Conservation (phyloP, 2,888 invertebrate species). For the Hetaerina titia region DNA sequence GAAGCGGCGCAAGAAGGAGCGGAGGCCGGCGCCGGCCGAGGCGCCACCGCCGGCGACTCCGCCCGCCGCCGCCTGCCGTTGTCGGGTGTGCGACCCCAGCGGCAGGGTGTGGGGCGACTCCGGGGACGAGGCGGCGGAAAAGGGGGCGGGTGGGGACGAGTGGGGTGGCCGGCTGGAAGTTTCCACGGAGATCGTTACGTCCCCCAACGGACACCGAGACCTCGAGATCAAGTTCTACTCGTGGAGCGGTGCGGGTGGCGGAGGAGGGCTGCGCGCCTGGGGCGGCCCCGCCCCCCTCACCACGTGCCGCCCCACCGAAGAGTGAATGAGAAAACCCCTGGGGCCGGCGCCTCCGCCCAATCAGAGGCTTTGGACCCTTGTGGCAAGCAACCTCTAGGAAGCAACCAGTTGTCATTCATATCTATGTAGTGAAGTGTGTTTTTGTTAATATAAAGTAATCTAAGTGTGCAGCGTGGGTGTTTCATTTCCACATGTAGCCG, state of each 20-base stretch:
- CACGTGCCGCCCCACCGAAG: neutral
- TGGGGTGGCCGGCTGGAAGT: conserved; percentile 80
- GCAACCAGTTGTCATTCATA: neutral
- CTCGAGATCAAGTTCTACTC: conserved; percentile 89
- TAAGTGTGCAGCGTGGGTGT: neutral
- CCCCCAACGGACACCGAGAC: conserved; percentile 87
- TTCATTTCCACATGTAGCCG: neutral
- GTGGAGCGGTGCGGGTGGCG: conserved; percentile 79
- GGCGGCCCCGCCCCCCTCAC: neutral
- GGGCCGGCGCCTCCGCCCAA: neutral
- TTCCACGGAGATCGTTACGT: conserved; percentile 88
- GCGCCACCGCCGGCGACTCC: neutral
- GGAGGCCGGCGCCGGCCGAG: conserved; percentile 81
- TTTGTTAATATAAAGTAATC: neutral
- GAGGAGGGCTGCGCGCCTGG: neutral
- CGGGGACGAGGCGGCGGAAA: conserved; percentile 74
- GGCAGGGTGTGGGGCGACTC: conserved; percentile 81
- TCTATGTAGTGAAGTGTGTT: neutral
- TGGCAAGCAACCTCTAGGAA: too few relatives aligned
- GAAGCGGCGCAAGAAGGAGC: conserved; percentile 93
- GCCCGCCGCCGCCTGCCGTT: conserved; percentile 78
- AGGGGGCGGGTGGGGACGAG: conserved; percentile 40
- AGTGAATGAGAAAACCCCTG: neutral
- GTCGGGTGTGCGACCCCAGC: conserved; percentile 87
- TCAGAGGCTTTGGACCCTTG: too few relatives aligned